phyloP scores from a whole-genome alignment of 1,140 invertebrate species.

The Heliothis virescens region DNA sequence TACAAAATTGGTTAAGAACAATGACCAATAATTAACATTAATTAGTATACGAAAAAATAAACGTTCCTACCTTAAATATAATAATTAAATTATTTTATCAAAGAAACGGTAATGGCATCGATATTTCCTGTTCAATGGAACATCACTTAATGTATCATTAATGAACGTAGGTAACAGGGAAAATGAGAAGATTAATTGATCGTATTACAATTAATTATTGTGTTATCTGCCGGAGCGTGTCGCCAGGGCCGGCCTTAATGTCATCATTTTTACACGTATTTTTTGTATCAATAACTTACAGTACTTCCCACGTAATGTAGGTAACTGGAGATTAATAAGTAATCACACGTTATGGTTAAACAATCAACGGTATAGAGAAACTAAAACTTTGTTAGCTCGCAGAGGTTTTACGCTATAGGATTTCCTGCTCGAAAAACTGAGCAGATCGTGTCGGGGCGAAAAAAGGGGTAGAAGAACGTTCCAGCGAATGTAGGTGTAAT shows the following conservation, averaged over 20 bases:
- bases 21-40: too few species aligned
- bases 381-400: too few species aligned
- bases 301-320: too few species aligned
- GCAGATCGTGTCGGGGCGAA: too few species aligned
- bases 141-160: conserved; percentile 28
- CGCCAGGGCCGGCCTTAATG: neutral
- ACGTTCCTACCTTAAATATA: neutral
- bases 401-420: too few species aligned
- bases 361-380: too few species aligned
- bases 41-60: neutral
- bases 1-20: too few species aligned
- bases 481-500: too few species aligned
- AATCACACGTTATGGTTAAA: too few species aligned
- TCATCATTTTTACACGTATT: neutral
- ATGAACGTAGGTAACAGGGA: conserved; percentile 9
- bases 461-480: too few species aligned
- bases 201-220: conserved; percentile 30
- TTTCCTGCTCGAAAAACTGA: too few species aligned
- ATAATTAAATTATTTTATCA: conserved; percentile 19
- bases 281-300: neutral
- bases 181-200: conserved; percentile 14
- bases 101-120: conserved; percentile 12
- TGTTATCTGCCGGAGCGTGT: neutral
- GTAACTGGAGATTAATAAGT: too few species aligned
- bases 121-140: neutral